phyloP scores from a whole-genome alignment of 1,140 invertebrate genomes.

The Euwallacea similis region DNA sequence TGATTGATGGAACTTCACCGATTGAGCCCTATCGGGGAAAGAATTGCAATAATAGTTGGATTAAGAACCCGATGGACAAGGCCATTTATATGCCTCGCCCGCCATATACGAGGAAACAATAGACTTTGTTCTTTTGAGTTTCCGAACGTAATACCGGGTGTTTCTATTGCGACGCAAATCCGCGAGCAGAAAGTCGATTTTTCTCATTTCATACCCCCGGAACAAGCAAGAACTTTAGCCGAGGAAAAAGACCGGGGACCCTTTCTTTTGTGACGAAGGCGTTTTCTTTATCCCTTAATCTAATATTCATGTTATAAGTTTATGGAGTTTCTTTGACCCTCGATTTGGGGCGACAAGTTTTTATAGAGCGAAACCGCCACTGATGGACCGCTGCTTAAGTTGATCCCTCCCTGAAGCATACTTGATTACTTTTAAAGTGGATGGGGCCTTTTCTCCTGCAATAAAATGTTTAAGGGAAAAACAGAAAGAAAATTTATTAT shows the following conservation, averaged over 20 bases:
- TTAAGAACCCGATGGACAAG: constrained; percentile 37
- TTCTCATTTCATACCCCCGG: neutral
- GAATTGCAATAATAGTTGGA: constrained; percentile 50
- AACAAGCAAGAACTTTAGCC: neutral
- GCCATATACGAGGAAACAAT: neutral
- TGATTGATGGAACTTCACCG: constrained; percentile 50
- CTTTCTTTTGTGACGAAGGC: constrained; percentile 15
- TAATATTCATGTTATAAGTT: constrained; percentile 35
- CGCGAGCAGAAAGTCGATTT: no score
- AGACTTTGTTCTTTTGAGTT: neutral
- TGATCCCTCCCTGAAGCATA: constrained; percentile 15
- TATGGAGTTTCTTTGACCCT: constrained; percentile 29
- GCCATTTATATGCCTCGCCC: constrained; percentile 23
- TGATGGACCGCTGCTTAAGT: constrained; percentile 21
- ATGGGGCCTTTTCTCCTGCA: neutral
- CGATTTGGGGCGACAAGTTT: constrained; percentile 21
- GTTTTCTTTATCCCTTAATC: constrained; percentile 27
- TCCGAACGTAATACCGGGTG: neutral
- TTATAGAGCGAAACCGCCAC: constrained; percentile 19
- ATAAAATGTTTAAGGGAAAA: no score
- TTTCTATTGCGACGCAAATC: no score
- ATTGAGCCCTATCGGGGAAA: constrained; percentile 44
- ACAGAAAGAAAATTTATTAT: no score
- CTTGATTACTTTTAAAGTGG: constrained; percentile 28
- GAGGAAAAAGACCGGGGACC: neutral